Percentiles rank a stretch among this genome's conserved stretches.
phyloP scores from a whole-genome alignment of 2,888 invertebrate species.

The Melipona beecheii region DNA sequence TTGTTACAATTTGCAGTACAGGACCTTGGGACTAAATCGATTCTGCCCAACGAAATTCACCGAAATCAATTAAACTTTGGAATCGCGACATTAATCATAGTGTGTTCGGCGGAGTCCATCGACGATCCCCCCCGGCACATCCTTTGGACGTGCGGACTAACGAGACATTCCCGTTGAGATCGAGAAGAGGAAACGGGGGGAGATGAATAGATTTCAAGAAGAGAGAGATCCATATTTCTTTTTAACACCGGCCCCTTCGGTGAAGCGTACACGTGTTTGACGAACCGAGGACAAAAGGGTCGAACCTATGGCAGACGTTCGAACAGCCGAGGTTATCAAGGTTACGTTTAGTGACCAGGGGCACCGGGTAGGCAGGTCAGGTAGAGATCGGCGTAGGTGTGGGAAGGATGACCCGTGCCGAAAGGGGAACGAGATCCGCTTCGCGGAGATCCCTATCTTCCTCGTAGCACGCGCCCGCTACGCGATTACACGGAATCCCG shows the following conservation, averaged over 20 bases:
- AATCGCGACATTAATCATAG: conserved; percentile 17
- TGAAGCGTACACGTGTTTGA: conserved; percentile 59
- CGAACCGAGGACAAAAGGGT: conserved; percentile 50
- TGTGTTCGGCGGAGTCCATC: conserved; percentile 1
- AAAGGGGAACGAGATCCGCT: conserved; percentile 46
- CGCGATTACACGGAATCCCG: conserved; percentile 70
- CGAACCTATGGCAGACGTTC: background rate
- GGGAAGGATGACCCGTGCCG: conserved; percentile 69
- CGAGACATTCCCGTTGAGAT: background rate
- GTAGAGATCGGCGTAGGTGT: conserved; percentile 54
- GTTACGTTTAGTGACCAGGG: conserved; percentile 29
- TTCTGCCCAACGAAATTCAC: background rate
- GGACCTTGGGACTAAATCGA: background rate
- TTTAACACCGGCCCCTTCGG: conserved; percentile 46
- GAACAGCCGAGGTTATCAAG: conserved; percentile 18
- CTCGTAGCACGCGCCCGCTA: conserved; percentile 71
- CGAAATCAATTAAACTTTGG: background rate
- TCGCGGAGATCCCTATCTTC: conserved; percentile 69
- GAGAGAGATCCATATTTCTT: conserved; percentile 47
- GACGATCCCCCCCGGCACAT: background rate
- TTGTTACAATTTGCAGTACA: background rate
- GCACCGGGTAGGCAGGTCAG: conserved; percentile 49
- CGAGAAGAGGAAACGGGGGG: background rate
- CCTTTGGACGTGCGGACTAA: background rate
- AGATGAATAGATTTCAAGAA: conserved; percentile 24